Conservation (phyloP, 1,140 invertebrate species). For the Drosophila varians region DNA sequence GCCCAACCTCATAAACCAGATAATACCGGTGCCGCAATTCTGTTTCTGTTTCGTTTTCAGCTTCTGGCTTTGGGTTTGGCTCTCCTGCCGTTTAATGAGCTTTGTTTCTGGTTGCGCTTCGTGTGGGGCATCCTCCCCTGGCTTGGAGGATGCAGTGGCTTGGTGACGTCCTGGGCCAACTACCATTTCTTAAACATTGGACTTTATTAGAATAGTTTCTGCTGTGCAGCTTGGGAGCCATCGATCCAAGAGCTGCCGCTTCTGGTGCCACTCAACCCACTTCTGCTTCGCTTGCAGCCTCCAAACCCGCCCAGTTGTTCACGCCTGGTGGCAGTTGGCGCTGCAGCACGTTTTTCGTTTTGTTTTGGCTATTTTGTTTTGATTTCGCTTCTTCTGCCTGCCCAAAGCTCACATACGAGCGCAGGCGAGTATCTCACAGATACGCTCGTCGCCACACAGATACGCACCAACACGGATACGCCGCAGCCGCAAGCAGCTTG, state of each 20-base stretch:
- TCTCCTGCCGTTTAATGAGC: constrained; percentile 63
- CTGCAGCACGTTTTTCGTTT: constrained; percentile 76
- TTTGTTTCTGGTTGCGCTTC: constrained; percentile 44
- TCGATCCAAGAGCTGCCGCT: constrained; percentile 38
- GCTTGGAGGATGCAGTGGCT: constrained; percentile 14
- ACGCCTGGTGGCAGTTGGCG: constrained; percentile 54
- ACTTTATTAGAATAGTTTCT: no score
- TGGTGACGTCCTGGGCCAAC: constrained; percentile 36
- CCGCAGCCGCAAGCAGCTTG: constrained; percentile 38
- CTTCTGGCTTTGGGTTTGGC: constrained; percentile 5
- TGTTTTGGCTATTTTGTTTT: constrained; percentile 70
- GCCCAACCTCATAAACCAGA: constrained; percentile 71
- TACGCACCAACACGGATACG: constrained; percentile 10
- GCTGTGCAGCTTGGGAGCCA: constrained; percentile 28
- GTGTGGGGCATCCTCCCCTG: constrained; percentile 30
- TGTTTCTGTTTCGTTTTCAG: constrained; percentile 47
- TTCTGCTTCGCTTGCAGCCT: constrained; percentile 12
- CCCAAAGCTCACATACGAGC: constrained; percentile 9
- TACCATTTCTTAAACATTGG: no score
- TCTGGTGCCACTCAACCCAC: constrained; percentile 20
- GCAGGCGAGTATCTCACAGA: not conserved
- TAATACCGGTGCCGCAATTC: constrained; percentile 49
- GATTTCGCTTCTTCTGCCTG: constrained; percentile 71
- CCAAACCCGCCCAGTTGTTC: constrained; percentile 33
- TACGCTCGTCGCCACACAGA: constrained; percentile 7